Base-by-base conservation (phyloP, 2,113 vertebrate species). In the Apistogramma diplotaenia region DNA sequence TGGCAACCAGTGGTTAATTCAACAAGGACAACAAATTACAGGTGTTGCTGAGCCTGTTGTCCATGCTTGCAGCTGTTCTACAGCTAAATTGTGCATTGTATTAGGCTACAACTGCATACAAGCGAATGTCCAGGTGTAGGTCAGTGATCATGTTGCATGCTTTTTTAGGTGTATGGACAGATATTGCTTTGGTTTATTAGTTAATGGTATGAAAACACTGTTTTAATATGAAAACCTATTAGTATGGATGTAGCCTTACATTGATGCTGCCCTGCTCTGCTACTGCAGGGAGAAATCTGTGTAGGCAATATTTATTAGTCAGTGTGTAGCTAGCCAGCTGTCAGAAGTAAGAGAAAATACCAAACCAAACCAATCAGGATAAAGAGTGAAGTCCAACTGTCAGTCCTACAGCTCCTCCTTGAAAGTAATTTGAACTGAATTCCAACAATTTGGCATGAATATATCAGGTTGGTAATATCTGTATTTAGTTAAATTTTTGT, bases 231-330 rank as follows among this genome's bases (percentile, higher is more conserved):
- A 49, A 70, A 49, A 49, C 40, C 19, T 29, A 29, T 29, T 49
- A 70, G 62, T 19, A 5, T 67, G 23, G 16, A 23, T 19, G n/a
- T 11, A 72, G 9, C 35, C 83, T 61, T 67, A 77, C 82, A 7
- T 60, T 76, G 23, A 54, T 62, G 46, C 35, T 57, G 12, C 78
- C 85, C 79, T 77, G 73, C 82, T 83, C 81, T 94, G 90, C 92
- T 94, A 91, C 23, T 95, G 94, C 93, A 93, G 93, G 94, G 92
- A 95, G 29, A 81, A 56, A 89, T 96, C 95, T 95, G 95, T 96
- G 96, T 96, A 96, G 95, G 95, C 94, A 92, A 89, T 93, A 96
- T 97, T 92, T 97, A 97, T 97, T 96, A 97, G 97, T 99, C 95
- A 97, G 93, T 93, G 94, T 91, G 94, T 93, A 93, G 23, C 40